Evolutionary conservation across 2,113 vertebrate species (phyloP).

Genomic region (Rhagologus leucostigma): DNA sequence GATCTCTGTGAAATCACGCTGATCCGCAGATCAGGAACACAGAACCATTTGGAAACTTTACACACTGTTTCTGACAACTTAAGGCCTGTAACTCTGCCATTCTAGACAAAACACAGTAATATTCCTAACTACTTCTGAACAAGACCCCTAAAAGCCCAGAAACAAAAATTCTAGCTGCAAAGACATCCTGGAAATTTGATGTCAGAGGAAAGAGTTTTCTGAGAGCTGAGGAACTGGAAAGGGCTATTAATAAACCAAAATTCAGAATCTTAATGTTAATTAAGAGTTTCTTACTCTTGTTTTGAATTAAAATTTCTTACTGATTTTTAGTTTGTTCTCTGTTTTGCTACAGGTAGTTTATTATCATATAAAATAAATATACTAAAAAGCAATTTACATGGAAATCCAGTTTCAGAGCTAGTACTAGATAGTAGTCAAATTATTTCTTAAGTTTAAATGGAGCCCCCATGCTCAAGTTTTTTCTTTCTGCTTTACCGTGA

Average conservation of each 20-base stretch:
- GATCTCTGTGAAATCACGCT: slow-evolving; percentile 1
- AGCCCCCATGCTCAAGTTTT: fast-evolving
- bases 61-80: slow-evolving; percentile 31
- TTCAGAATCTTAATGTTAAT: background rate
- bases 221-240: background rate
- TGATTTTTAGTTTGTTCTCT: background rate
- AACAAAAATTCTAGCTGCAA: background rate
- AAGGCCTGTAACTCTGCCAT: slow-evolving; percentile 2
- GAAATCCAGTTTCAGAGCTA: background rate
- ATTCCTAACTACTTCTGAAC: slow-evolving; percentile 20
- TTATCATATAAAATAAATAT: background rate
- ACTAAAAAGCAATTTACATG: background rate
- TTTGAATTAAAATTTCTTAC: background rate
- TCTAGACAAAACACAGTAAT: slow-evolving; percentile 42
- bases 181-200: background rate
- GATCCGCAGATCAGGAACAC: background rate
- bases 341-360: background rate
- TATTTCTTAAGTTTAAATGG: background rate
- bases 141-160: background rate
- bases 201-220: background rate
- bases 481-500: background rate
- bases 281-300: background rate
- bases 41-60: slow-evolving; percentile 51
- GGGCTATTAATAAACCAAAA: background rate
- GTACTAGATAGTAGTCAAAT: background rate